These are phyloP conservation scores for Furcula furcula DNA, from an alignment of 2,888 invertebrate genomes.

Conservation along the genomic window DNA sequence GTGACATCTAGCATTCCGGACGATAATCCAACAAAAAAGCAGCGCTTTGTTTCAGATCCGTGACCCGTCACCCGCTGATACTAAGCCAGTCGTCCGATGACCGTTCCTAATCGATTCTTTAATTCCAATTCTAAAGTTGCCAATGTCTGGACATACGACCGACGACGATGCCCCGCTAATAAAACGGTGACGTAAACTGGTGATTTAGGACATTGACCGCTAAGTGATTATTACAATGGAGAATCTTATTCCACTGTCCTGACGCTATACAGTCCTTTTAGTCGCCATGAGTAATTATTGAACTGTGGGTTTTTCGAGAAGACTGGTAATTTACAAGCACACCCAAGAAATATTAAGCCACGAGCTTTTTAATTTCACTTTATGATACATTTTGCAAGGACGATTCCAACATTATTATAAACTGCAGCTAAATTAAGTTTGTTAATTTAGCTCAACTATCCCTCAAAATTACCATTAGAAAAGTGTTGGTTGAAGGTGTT, in stretches of 20 bases:
- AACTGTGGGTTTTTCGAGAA: too few relatives aligned
- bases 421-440: too few relatives aligned
- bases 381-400: too few relatives aligned
- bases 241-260: conserved; percentile 32
- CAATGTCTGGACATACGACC: conserved; percentile 51
- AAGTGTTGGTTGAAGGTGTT: too few relatives aligned
- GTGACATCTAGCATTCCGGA: too few relatives aligned
- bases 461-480: too few relatives aligned
- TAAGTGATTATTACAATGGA: conserved; percentile 44
- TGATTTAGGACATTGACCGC: conserved; percentile 63
- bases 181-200: conserved; percentile 57
- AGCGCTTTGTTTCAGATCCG: conserved; percentile 20
- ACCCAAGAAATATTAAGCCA: too few relatives aligned
- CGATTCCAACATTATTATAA: too few relatives aligned
- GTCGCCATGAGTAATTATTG: conserved; percentile 1
- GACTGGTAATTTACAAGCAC: too few relatives aligned
- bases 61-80: conserved; percentile 29
- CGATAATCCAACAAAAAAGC: conserved; percentile 7
- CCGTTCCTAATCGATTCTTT: conserved; percentile 63
- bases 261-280: conserved; percentile 10
- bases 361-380: too few relatives aligned
- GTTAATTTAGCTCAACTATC: too few relatives aligned
- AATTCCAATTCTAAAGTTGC: conserved; percentile 49
- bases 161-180: conserved; percentile 40
- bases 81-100: conserved; percentile 39